Percentiles rank a stretch among this genome's conserved stretches.
Evolutionary conservation across 2,797 vertebrate species (phyloP).

Genomic region (Cynopterus sphinx): DNA sequence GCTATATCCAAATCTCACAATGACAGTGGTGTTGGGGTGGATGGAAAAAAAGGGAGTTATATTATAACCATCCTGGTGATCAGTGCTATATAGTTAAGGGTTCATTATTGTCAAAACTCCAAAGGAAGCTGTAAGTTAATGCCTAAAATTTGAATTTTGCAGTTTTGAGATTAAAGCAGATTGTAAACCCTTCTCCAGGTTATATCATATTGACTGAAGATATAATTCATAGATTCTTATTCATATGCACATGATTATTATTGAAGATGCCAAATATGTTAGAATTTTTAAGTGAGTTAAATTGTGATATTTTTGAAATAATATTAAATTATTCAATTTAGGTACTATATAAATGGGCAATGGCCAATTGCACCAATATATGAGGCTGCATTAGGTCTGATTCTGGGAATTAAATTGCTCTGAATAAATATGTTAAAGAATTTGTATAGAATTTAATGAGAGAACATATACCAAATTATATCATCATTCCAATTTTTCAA

Average conservation of each 20-base stretch:
- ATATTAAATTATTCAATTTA: not conserved
- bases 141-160: not conserved
- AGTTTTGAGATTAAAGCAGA: not conserved
- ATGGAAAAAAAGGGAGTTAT: not conserved
- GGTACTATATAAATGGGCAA: not conserved
- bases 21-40: not conserved
- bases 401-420: not conserved
- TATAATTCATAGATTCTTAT: not conserved
- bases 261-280: not conserved
- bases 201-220: not conserved
- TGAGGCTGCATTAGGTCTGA: not conserved
- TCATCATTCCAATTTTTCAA: not conserved
- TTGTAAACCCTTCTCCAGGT: not conserved
- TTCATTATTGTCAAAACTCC: not conserved
- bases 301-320: not conserved
- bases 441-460: not conserved
- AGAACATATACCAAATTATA: not conserved
- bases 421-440: not conserved
- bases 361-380: not conserved
- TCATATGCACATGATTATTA: not conserved
- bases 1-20: not conserved
- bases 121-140: not conserved
- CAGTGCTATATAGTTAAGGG: not conserved
- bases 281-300: not conserved
- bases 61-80: not conserved